Base-by-base conservation (phyloP, 2,113 vertebrate species). In the Indicator indicator region DNA sequence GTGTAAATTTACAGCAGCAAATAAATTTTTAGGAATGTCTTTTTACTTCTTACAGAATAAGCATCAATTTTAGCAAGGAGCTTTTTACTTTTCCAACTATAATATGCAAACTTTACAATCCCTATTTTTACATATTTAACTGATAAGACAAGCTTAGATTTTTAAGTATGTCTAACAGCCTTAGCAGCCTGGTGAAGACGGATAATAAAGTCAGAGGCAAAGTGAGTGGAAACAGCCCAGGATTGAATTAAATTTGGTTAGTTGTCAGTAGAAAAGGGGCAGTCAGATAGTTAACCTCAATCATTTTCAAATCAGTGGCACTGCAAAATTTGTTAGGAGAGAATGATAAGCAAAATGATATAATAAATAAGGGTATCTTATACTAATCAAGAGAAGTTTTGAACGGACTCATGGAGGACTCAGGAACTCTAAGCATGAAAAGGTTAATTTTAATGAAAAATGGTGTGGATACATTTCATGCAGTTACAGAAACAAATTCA, bases 401-500 rank as follows among this genome's bases (percentile, higher is more conserved):
- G 33, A 33, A 44, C 63, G 20, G 36, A 27, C 40, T 70, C 71
- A 63, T 69, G 58, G 20, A 91, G 23, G 30, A 70, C 38, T 76
- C 65, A 23, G 56, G 23, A 67, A 67, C 56, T 63, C 13, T 58
- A 76, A 79, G 28, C 73, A 67, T 59, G 59, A 79, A 60, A 24
- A 73, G 70, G 84, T 69, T 75, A 94, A 95, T 95, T 94, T 64
- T 89, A 89, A 92, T 82, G 91, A 94, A 74, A 87, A 95, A 91
- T 84, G 84, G 90, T 46, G 28, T 73, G 50, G 40, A 55, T 89
- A 67, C 7, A 5, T 80, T 93, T 65, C 38, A 32, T 83, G n/a
- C 50, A 79, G 48, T 89, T 81, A 23, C 72, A 62, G 27, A 54
- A 90, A 67, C 30, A 93, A 89, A 94, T 88, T 80, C 27, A 80